Base-by-base conservation (phyloP, 2,113 vertebrate genomes). In the Xenopus laevis region DNA sequence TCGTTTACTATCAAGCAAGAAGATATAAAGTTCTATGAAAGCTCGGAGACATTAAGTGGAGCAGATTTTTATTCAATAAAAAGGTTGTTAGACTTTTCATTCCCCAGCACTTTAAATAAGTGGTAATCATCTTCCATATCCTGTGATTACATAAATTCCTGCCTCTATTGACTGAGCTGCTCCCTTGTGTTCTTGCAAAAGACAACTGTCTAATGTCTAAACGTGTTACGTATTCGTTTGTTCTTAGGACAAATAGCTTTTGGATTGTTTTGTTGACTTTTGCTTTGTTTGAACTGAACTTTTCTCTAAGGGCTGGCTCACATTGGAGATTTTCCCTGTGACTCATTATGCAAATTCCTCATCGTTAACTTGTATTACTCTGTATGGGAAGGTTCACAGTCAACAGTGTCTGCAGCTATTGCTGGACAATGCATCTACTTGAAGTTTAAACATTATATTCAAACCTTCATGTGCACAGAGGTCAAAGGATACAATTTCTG, bases 81-180 rank as follows among this genome's bases (percentile, higher is more conserved):
- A 53, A 18, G 10, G 27, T 60, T 0, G 12, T 71, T 77, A 0
- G 0, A 74, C 70, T 62, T n/a, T n/a, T 71, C 44, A 62, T 76
- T 68, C 40, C 4, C 62, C 21, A 67, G 66, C 70, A 1, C 17
- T 78, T 82, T 83, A 79, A 79, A 2, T 44, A 84, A 70, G 61
- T 81, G 33, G 80, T 79, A 81, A 83, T 78, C 2, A 0, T 72
- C 74, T 70, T 44, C 23, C 66, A 77, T 33, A 7, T 4, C 61
- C 70, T 80, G 59, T 67, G 68, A 45, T 50, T 10, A 58, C 78
- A 75, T 81, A 82, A 82, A 85, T 84, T 57, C 75, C 60, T 64
- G 63, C 66, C 58, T 47, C 80, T 80, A 79, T 81, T 0, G 20
- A 82, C 68, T 79, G 80, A 80, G 18, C 70, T 81, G 47, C 81